These are phyloP conservation scores for Synodontis membranacea DNA, from an alignment of 2,113 vertebrate species.

Conservation along the genomic window DNA sequence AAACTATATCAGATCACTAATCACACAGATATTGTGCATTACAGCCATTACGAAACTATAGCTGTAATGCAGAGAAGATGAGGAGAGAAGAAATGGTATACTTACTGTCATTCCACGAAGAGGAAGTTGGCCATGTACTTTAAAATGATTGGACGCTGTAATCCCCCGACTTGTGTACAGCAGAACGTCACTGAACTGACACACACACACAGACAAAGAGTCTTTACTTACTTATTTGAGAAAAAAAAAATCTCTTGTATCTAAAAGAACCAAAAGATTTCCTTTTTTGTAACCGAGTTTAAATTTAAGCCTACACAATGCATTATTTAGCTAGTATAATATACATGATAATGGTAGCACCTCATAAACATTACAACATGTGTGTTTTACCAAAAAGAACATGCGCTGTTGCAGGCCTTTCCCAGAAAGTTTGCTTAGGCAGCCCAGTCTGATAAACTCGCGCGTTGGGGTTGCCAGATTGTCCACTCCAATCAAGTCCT, in stretches of 20 bases:
- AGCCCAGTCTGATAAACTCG: constrained; percentile 96
- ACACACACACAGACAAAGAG: constrained; percentile 39
- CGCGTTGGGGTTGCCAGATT: constrained; percentile 86
- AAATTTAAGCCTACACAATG: neutral
- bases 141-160: constrained; percentile 92
- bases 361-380: neutral
- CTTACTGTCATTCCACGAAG: constrained; percentile 94
- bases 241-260: neutral
- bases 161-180: constrained; percentile 94
- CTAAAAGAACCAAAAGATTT: neutral
- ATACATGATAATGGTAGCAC: neutral
- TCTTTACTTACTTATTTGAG: neutral
- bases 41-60: constrained; percentile 20
- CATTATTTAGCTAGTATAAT: neutral
- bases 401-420: constrained; percentile 98
- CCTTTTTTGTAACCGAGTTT: neutral
- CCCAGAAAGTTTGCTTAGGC: constrained; percentile 95
- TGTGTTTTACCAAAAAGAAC: constrained; percentile 90
- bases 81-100: constrained; percentile 23
- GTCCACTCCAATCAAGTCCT: constrained; percentile 91
- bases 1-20: constrained; percentile 26
- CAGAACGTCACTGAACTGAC: constrained; percentile 89
- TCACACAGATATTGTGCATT: constrained; percentile 47
- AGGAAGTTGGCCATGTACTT: constrained; percentile 90
- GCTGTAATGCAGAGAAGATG: neutral